Evolutionary conservation across 2,888 invertebrate genomes (phyloP), one percentile per base, ranked within the genome.

Genomic region (Hirtodrosophila histrioides): DNA sequence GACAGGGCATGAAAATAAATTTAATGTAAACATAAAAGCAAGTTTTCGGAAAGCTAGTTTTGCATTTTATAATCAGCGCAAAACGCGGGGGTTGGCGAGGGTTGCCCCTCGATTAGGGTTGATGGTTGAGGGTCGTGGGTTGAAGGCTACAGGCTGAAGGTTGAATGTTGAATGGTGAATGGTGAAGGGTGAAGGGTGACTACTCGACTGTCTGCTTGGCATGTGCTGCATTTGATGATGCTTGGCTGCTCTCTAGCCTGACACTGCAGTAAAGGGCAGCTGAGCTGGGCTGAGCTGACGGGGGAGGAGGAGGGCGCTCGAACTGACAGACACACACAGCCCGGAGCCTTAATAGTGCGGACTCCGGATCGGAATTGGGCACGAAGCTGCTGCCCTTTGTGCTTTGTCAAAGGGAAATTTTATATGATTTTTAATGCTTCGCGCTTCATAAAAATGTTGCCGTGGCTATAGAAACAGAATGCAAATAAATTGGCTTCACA

Each of bases 1-100:
- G 23, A 40, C 44, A 39, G 27, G 40, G 36, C 6, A 44, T 27
- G 29, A 17, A 64, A 69, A 68, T 45, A 72, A 72, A 72, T 86
- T 75, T 84, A 82, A 86, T 84, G 77, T 77, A 80, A 82, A 82
- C 84, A 82, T 84, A 84, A 84, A 84, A 82, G 66, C 86, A 74
- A 80, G 74, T 75, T 86, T 61, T 71, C 36, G 46, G 44, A 49
- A 67, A 81, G 82, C 81, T 87, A 86, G 82, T 87, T 82, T 81
- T 72, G 82, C 78, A 82, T 82, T 84, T 80, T 65, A 77, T 84
- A 83, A 81, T 86, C 77, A 75, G 77, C 69, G 65, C 62, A 68
- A 69, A 78, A 40, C 57, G 75, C 65, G 75, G 78, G 86, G 86
- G 77, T 76, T 76, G 76, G 23, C 51, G 65, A 27, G 44, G 11